phyloP scores from a whole-genome alignment of 30 jellyfish, hydroid and myxozoan genomes.

The Aurelia sp. region DNA sequence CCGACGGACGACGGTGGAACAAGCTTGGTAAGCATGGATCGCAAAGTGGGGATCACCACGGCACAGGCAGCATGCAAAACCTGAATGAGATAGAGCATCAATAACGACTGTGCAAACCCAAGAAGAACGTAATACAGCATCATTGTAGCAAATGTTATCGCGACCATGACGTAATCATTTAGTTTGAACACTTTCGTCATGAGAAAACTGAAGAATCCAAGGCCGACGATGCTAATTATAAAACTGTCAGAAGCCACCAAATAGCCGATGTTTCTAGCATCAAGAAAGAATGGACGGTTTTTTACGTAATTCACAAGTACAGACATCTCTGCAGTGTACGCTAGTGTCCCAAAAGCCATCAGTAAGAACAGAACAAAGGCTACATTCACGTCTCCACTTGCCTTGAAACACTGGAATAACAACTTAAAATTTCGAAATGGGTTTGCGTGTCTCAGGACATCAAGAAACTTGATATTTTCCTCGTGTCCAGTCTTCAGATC shows the following conservation, averaged over 20 bases:
- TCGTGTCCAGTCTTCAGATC: background rate
- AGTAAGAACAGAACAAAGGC: background rate
- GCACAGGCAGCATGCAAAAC: background rate
- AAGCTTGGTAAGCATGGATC: slow-evolving; percentile 22
- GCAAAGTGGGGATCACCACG: background rate
- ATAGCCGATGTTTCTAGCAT: background rate
- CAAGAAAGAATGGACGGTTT: slow-evolving; percentile 7
- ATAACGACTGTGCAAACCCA: background rate
- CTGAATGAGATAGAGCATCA: slow-evolving; percentile 12
- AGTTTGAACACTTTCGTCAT: background rate
- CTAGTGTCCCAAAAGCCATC: background rate
- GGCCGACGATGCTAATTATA: background rate
- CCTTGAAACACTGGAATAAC: background rate
- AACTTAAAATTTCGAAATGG: background rate
- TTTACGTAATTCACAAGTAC: slow-evolving; percentile 3
- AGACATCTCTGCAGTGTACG: slow-evolving; percentile 6
- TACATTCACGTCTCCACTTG: background rate
- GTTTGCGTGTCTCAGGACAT: background rate
- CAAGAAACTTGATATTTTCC: background rate
- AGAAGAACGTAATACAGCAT: background rate
- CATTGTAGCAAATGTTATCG: background rate
- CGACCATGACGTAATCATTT: background rate
- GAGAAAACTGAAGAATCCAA: background rate
- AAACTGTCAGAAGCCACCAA: slow-evolving; percentile 6
- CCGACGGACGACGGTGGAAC: slow-evolving; percentile 9